phyloP scores from a whole-genome alignment of 1,140 invertebrate species.

The Palaemon carinicauda region DNA sequence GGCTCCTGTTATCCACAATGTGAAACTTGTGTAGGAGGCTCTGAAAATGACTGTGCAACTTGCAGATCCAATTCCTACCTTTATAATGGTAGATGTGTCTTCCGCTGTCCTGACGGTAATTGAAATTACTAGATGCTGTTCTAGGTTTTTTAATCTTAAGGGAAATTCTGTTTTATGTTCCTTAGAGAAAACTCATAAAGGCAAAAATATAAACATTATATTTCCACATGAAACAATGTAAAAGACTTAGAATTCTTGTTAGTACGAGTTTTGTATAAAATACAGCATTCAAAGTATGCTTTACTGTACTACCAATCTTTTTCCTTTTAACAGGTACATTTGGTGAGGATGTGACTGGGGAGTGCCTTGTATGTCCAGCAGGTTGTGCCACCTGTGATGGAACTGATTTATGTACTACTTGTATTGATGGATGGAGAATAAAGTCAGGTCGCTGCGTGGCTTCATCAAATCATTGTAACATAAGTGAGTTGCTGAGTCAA shows the following conservation, averaged over 20 bases:
- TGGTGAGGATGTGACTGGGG: neutral
- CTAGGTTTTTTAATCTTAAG: neutral
- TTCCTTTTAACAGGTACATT: constrained; percentile 13
- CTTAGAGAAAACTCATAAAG: neutral
- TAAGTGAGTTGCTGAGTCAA: constrained; percentile 23
- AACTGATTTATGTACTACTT: constrained; percentile 8
- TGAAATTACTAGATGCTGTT: neutral
- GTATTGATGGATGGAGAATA: constrained; percentile 38
- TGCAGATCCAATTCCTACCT: constrained; percentile 39
- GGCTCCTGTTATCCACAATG: constrained; percentile 44
- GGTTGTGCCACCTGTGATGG: constrained; percentile 24
- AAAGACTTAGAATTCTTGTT: no score
- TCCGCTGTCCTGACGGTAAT: constrained; percentile 38
- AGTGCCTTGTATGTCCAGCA: constrained; percentile 6
- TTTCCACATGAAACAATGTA: no score
- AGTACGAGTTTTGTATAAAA: no score
- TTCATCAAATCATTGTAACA: constrained; percentile 21
- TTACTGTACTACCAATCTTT: neutral
- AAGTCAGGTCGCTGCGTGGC: constrained; percentile 40
- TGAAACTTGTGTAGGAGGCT: constrained; percentile 40
- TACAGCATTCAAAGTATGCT: no score
- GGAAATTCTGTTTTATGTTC: neutral
- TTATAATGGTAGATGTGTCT: constrained; percentile 33
- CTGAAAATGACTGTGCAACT: constrained; percentile 15
- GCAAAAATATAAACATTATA: no score